Evolutionary conservation across 1,140 invertebrate genomes (phyloP).

Genomic region (Drosophila sproati): DNA sequence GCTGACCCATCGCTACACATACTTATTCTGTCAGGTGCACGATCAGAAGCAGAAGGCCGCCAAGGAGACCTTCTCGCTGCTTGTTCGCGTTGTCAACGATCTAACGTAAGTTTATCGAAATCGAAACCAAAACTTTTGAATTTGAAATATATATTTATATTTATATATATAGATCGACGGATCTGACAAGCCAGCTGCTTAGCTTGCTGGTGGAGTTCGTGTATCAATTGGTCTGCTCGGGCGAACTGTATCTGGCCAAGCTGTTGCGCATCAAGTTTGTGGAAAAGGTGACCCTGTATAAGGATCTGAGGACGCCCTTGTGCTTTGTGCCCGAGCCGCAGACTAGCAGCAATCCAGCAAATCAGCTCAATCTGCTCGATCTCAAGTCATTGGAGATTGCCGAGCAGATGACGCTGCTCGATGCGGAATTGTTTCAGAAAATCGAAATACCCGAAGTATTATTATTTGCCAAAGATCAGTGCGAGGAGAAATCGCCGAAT

Average conservation of each 20-base stretch:
- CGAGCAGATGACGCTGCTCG: conserved; percentile 99
- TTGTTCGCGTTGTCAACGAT: conserved; percentile 96
- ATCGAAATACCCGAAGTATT: conserved; percentile 99
- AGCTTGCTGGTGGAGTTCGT: conserved; percentile 95
- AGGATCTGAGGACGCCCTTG: conserved; percentile 62
- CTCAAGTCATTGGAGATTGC: conserved; percentile 95
- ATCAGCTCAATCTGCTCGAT: conserved; percentile 89
- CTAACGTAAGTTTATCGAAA: conserved; percentile 90
- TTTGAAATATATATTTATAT: conserved; percentile 3
- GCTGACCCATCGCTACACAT: conserved; percentile 90
- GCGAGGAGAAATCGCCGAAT: conserved; percentile 98
- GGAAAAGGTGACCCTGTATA: conserved; percentile 88
- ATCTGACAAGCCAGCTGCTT: conserved; percentile 91
- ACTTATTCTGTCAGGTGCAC: conserved; percentile 91
- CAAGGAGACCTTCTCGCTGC: conserved; percentile 93
- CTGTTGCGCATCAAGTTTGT: conserved; percentile 94
- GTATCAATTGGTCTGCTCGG: conserved; percentile 93
- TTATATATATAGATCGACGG: conserved; percentile 88
- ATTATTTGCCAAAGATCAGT: conserved; percentile 98
- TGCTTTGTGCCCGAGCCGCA: conserved; percentile 31
- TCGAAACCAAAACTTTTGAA: not conserved
- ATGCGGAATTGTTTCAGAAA: conserved; percentile 97
- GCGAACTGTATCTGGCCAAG: conserved; percentile 95
- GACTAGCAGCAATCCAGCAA: conserved; percentile 1
- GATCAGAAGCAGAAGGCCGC: conserved; percentile 91